Evolutionary conservation across 2,888 invertebrate genomes (phyloP).

Genomic region (Parnassius mnemosyne): DNA sequence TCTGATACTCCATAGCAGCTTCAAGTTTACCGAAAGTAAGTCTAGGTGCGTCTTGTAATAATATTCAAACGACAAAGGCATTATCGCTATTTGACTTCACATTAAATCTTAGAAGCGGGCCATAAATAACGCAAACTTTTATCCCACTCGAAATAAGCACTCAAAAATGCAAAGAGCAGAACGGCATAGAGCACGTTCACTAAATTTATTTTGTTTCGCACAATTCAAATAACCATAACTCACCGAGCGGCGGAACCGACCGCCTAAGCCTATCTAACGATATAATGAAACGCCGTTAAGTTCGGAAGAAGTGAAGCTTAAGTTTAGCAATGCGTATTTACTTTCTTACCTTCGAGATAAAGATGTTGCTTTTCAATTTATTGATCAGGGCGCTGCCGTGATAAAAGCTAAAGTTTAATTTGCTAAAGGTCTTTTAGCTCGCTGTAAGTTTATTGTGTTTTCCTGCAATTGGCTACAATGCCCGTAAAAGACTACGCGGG

Average conservation of each 20-base stretch:
- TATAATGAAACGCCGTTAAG: conserved; percentile 79
- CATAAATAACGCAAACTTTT: conserved; percentile 80
- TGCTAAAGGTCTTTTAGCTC: conserved; percentile 1
- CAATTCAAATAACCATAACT: conserved; percentile 81
- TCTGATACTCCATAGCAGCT: conserved; percentile 20
- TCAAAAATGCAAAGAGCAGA: conserved; percentile 81
- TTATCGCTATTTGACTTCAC: conserved; percentile 80
- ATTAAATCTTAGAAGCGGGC: conserved; percentile 75
- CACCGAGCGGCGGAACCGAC: conserved; percentile 59
- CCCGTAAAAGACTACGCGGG: conserved; percentile 1
- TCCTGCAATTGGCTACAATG: too few species aligned
- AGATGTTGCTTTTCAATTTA: conserved; percentile 75
- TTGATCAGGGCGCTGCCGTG: conserved; percentile 52
- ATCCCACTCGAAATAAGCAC: conserved; percentile 80
- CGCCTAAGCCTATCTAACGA: conserved; percentile 76
- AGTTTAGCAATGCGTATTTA: conserved; percentile 66
- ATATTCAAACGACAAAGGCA: conserved; percentile 68
- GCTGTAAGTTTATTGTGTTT: not conserved
- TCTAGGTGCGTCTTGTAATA: conserved; percentile 37
- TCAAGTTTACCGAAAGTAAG: conserved; percentile 11
- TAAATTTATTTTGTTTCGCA: conserved; percentile 81
- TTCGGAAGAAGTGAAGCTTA: conserved; percentile 65
- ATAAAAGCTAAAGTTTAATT: conserved; percentile 47
- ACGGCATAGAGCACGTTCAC: conserved; percentile 78
- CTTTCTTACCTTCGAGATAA: conserved; percentile 67